Evolutionary conservation across 2,888 invertebrate species (phyloP), one percentile per base, ranked within the genome.

Genomic region (Tetranychus piercei): DNA sequence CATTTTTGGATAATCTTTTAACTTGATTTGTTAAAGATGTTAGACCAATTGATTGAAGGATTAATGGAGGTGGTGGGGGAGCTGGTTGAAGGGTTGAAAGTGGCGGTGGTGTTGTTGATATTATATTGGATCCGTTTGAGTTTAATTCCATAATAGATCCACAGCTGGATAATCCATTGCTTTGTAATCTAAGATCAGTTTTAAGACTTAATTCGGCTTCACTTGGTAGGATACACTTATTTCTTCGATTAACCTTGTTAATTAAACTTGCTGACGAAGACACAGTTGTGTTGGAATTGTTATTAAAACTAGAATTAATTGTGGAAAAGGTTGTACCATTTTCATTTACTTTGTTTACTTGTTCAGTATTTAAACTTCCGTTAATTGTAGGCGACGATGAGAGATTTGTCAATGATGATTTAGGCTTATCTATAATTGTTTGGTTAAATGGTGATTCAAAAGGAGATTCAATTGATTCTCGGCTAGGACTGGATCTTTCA

Each of bases 1-100:
- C 65, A 23, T 20, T 73, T 44, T 65, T 65, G 23, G 73, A 73
- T 20, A 73, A 44, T 44, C 73, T n/a, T 55, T 44, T 55, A 15
- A 55, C n/a, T 22, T 55, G 55, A 44, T 73, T 72, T 9, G 44
- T 23, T n/a, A 34, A 72, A n/a, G 72, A 20, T 69, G 67, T 20
- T 23, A 67, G 20, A n/a, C 67, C 67, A 67, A 3, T 67, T 67
- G 20, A 69, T 69, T n/a, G 69, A 4, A 69, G 8, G 22, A 69
- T 18, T 69, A 69, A 20, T 20, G 20, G 69, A 22, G 69, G 69
- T 23, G 69, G 67, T 18, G 67, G 67, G 8, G n/a, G n/a, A 18
- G 11, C 18, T 22, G 8, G 67, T 69, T 23, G 20, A 23, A 23
- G 69, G 1, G 34, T 22, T 69, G 69, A 23, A 22, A 69, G 69